These are phyloP conservation scores for Ditula angustiorana DNA, from an alignment of 2,888 invertebrate genomes.

Conservation along the genomic window DNA sequence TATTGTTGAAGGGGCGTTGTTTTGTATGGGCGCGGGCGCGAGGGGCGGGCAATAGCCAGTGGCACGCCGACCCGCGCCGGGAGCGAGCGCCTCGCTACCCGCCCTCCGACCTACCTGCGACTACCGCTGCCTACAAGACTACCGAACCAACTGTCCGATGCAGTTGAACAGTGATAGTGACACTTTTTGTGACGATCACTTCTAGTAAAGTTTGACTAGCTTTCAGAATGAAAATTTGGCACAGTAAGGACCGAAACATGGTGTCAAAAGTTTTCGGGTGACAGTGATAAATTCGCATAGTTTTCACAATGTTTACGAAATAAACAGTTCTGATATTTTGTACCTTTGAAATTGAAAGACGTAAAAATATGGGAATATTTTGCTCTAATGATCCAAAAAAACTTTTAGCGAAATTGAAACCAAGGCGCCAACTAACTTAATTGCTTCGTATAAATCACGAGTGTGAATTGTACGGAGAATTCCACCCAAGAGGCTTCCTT, in stretches of 20 bases:
- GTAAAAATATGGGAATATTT: background rate
- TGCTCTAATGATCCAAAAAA: background rate
- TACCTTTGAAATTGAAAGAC: background rate
- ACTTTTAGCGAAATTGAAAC: background rate
- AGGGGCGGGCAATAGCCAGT: conserved; percentile 66
- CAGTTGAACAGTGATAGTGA: conserved; percentile 51
- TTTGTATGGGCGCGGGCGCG: conserved; percentile 51
- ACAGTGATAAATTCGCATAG: conserved; percentile 30
- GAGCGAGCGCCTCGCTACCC: conserved; percentile 64
- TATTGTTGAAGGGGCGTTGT: conserved; percentile 38
- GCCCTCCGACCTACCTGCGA: conserved; percentile 49
- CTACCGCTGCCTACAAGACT: conserved; percentile 44
- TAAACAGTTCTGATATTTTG: conserved; percentile 4
- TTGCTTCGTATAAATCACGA: conserved; percentile 13
- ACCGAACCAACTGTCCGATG: conserved; percentile 48
- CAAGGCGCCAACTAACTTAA: conserved; percentile 6
- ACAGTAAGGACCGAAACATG: conserved; percentile 31
- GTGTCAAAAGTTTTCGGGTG: conserved; percentile 32
- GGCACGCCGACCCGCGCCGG: conserved; percentile 66
- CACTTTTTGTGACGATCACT: conserved; percentile 41
- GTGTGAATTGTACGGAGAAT: conserved; percentile 18
- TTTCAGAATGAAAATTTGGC: conserved; percentile 7
- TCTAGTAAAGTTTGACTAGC: conserved; percentile 19
- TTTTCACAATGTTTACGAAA: background rate
- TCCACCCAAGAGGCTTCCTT: background rate